phyloP scores from a whole-genome alignment of 2,113 vertebrate species.

The Indicator maculatus region DNA sequence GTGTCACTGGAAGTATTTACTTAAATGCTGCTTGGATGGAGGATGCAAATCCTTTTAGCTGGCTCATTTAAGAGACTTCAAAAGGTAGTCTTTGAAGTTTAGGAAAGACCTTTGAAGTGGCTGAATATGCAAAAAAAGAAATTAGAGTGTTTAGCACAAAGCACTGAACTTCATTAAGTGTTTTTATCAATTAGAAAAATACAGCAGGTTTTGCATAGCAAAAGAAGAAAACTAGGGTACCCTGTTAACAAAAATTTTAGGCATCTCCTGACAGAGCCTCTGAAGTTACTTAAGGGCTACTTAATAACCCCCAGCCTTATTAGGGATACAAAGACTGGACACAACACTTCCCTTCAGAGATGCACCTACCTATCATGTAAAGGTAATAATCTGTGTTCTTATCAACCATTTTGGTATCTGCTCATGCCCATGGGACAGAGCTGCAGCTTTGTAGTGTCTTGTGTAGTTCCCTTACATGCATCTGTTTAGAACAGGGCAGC shows the following conservation, averaged over 20 bases:
- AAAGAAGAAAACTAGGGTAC: conserved; percentile 35
- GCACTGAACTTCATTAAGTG: conserved; percentile 54
- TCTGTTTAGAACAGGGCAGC: neutral
- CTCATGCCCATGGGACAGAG: neutral
- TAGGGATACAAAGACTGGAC: neutral
- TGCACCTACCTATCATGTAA: neutral
- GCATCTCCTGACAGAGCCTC: neutral
- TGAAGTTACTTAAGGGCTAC: neutral
- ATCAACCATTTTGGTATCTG: neutral
- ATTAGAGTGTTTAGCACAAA: conserved; percentile 51
- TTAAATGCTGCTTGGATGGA: conserved; percentile 22
- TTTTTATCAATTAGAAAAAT: conserved; percentile 56
- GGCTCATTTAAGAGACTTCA: conserved; percentile 58
- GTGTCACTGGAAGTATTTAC: conserved; percentile 22
- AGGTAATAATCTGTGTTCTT: neutral
- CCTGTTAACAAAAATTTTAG: neutral
- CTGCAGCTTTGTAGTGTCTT: accelerated
- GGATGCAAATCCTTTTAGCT: conserved; percentile 55
- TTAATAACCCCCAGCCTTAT: accelerated
- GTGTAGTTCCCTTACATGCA: neutral
- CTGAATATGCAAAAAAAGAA: conserved; percentile 61
- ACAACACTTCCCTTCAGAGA: neutral
- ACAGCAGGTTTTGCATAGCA: conserved; percentile 22
- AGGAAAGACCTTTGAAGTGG: conserved; percentile 62
- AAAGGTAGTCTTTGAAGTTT: conserved; percentile 68